Conservation (phyloP, 2,888 invertebrate species). For the Acanthopleura granulata region DNA sequence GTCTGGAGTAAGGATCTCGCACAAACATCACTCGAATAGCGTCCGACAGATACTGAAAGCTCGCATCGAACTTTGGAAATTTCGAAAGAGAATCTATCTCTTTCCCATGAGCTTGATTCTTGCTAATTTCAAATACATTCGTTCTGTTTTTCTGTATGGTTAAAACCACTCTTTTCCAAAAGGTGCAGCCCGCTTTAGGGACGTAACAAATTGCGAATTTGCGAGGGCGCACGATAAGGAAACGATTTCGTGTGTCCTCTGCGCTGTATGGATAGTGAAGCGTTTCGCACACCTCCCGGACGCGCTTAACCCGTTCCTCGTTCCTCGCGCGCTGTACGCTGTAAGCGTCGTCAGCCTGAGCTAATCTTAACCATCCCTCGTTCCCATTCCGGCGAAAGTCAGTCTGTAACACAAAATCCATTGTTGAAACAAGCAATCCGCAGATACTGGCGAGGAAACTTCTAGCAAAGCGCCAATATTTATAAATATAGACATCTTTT, state of each 20-base stretch:
- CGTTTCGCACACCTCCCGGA: too few relatives aligned
- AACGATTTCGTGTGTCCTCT: slow-evolving; percentile 6
- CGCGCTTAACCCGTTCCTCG: too few relatives aligned
- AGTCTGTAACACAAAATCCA: too few relatives aligned
- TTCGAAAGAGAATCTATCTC: slow-evolving; percentile 17
- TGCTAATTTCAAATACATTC: not conserved
- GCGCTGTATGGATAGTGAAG: too few relatives aligned
- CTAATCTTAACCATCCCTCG: too few relatives aligned
- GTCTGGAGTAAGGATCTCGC: slow-evolving; percentile 88
- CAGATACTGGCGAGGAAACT: too few relatives aligned
- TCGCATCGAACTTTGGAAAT: slow-evolving; percentile 26
- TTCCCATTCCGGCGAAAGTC: too few relatives aligned
- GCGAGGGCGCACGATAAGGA: slow-evolving; percentile 21
- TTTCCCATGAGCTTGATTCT: slow-evolving; percentile 11
- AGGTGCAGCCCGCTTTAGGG: slow-evolving; percentile 8
- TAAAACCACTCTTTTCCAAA: slow-evolving; percentile 5
- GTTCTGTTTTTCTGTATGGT: not conserved
- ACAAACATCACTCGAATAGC: slow-evolving; percentile 88
- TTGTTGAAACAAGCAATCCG: too few relatives aligned
- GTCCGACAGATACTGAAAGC: slow-evolving; percentile 25
- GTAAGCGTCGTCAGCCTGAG: too few relatives aligned
- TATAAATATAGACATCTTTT: too few relatives aligned
- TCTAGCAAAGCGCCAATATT: too few relatives aligned
- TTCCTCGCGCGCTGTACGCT: too few relatives aligned
- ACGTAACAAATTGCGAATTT: slow-evolving; percentile 31